Percentiles rank a stretch among this genome's conserved stretches.
Conservation (phyloP, 2,113 vertebrate species). For the Dipodomys stephensi region DNA sequence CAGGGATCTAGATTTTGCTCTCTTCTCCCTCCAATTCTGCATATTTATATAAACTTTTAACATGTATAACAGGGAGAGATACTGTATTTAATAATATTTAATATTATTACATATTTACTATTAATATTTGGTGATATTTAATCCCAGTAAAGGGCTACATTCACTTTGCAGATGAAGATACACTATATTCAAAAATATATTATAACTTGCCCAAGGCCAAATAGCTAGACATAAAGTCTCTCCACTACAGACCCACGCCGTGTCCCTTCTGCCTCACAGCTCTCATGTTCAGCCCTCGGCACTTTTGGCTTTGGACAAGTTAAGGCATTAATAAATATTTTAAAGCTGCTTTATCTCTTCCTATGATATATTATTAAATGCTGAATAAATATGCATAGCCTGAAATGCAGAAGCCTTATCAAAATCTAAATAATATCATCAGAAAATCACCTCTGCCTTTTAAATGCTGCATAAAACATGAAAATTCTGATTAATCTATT, state of each 20-base stretch:
- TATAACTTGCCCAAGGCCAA: not conserved
- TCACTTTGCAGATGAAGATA: not conserved
- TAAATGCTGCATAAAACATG: constrained; percentile 27
- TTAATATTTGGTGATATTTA: not conserved
- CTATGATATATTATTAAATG: constrained; percentile 17
- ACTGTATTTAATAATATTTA: not conserved
- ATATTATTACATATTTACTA: no score
- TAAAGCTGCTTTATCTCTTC: not conserved
- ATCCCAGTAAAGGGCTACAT: not conserved
- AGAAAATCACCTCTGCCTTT: constrained; percentile 25
- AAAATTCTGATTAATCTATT: not conserved
- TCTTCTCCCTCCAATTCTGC: not conserved
- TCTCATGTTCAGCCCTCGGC: not conserved
- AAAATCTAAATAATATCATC: constrained; percentile 38
- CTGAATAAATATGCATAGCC: constrained; percentile 33
- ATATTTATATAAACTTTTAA: constrained; percentile 21
- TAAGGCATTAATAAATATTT: not conserved
- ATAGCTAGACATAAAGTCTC: not conserved
- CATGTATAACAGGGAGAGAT: not conserved
- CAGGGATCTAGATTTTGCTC: not conserved
- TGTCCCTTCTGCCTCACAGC: not conserved
- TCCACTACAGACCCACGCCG: not conserved
- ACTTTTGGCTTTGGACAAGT: not conserved
- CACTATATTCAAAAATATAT: not conserved
- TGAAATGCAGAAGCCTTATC: not conserved